Conservation (phyloP, 2,888 invertebrate genomes). For the Onchidella celtica region DNA sequence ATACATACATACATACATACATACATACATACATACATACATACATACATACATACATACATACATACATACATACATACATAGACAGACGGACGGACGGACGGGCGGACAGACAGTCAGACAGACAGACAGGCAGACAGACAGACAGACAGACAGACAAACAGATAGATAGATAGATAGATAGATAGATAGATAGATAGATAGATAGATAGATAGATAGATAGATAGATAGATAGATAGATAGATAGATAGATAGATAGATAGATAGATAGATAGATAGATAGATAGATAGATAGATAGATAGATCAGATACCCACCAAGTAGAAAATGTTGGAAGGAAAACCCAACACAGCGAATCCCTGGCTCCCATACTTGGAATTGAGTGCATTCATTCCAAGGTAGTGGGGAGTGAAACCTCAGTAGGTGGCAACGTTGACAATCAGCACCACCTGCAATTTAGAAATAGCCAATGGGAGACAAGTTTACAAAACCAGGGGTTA, state of each 20-base stretch:
- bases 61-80: too few relatives aligned
- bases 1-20: neutral
- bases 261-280: neutral
- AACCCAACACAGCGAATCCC: slow-evolving; percentile 79
- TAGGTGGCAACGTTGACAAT: slow-evolving; percentile 82
- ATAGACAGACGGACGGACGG: too few relatives aligned
- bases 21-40: neutral
- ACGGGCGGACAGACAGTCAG: too few relatives aligned
- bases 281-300: neutral
- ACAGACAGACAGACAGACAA: too few relatives aligned
- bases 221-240: neutral
- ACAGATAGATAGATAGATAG: too few relatives aligned
- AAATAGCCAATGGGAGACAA: too few relatives aligned
- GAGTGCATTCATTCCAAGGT: slow-evolving; percentile 81
- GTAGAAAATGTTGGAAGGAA: slow-evolving; percentile 82
- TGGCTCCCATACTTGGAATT: slow-evolving; percentile 49
- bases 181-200: too few relatives aligned
- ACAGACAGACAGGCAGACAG: too few relatives aligned
- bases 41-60: too few relatives aligned
- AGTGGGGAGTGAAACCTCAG: slow-evolving; percentile 81
- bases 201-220: neutral
- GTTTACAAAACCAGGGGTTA: too few relatives aligned
- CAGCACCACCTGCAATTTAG: slow-evolving; percentile 69
- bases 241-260: neutral
- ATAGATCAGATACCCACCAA: slow-evolving; percentile 60